Conservation (phyloP, 2,113 vertebrate species). For the Atractosteus spatula region DNA sequence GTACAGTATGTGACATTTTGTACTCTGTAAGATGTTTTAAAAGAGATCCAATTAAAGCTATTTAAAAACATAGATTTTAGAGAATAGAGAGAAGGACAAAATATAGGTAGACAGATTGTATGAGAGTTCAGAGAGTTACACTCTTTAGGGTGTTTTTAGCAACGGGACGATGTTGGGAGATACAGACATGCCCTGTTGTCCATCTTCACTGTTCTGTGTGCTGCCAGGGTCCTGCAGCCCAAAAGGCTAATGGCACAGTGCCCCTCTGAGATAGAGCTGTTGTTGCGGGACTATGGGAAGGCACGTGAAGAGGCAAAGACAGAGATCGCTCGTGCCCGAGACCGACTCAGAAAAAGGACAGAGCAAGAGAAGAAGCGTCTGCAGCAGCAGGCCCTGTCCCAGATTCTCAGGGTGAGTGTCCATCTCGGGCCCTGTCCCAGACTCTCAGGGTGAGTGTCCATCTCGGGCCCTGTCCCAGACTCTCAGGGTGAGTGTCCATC, state of each 20-base stretch:
- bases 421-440: no score
- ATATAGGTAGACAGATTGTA: no score
- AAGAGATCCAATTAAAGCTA: no score
- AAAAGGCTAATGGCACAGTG: conserved; percentile 50
- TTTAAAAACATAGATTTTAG: no score
- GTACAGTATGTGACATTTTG: no score
- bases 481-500: no score
- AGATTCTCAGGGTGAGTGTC: conserved; percentile 68
- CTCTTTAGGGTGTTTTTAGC: no score
- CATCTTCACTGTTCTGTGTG: neutral
- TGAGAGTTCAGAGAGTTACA: no score
- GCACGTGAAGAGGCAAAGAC: conserved; percentile 84
- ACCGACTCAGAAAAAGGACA: conserved; percentile 77
- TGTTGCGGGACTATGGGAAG: conserved; percentile 80
- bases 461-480: no score
- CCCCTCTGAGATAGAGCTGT: conserved; percentile 80
- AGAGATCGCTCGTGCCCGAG: conserved; percentile 83
- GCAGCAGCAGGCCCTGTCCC: conserved; percentile 71
- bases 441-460: no score
- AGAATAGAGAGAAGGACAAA: no score
- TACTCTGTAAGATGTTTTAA: no score
- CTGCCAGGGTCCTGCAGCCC: conserved; percentile 62
- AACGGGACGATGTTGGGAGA: neutral
- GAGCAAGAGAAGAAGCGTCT: conserved; percentile 84
- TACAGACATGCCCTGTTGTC: neutral